A percentile compares a stretch with the other conserved stretches of the same genome.
Conservation (phyloP, 1,140 invertebrate genomes). For the Tetramorium parvispinum region DNA sequence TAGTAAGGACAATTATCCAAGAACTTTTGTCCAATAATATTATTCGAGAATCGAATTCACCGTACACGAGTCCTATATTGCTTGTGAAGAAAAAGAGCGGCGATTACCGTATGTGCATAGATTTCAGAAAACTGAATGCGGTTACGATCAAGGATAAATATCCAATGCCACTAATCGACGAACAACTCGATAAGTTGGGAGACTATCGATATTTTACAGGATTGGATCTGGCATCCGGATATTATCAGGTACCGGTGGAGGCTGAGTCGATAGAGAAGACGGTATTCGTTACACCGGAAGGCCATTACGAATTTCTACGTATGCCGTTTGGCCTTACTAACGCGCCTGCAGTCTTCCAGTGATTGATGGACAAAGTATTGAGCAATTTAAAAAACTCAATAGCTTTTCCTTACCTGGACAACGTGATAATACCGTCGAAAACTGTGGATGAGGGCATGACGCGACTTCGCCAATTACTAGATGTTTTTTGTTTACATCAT, state of each 20-base stretch:
- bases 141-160: neutral
- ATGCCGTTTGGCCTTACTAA: neutral
- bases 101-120: neutral
- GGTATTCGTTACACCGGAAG: neutral
- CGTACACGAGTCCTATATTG: neutral
- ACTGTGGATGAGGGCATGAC: neutral
- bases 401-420: neutral
- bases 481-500: neutral
- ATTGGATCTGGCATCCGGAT: neutral
- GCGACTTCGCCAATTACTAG: neutral
- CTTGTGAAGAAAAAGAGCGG: neutral
- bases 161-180: neutral
- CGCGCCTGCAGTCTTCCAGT: neutral
- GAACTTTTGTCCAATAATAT: neutral
- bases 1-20: neutral
- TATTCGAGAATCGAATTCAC: neutral
- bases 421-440: slow-evolving; percentile 6
- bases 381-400: neutral
- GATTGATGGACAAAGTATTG: neutral
- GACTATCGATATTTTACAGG: slow-evolving; percentile 13
- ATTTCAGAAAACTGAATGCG: neutral
- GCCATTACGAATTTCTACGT: slow-evolving; percentile 6
- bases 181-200: neutral
- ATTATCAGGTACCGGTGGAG: slow-evolving; percentile 28
- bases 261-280: neutral